A percentile compares a stretch with the other conserved stretches of the same genome.
These are phyloP conservation scores for Vanacampus margaritifer DNA, from an alignment of 2,113 vertebrate species.

Conservation along the genomic window DNA sequence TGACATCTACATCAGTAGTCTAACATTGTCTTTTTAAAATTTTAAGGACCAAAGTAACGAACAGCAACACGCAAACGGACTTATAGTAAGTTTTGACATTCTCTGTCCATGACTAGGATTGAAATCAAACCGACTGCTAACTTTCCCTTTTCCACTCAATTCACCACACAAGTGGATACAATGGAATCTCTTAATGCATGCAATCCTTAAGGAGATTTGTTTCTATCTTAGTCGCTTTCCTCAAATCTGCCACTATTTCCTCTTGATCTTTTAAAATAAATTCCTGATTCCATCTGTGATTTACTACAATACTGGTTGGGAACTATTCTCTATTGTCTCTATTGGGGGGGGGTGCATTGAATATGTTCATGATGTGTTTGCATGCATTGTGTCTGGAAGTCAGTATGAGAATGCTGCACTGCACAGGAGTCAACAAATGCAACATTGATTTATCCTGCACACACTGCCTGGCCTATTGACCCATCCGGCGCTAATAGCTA, in stretches of 20 bases:
- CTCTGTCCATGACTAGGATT: conserved; percentile 66
- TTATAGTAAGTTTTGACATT: conserved; percentile 95
- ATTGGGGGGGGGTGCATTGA: background rate
- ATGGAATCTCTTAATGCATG: conserved; percentile 59
- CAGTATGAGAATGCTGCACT: conserved; percentile 26
- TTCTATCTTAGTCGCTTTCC: conserved; percentile 34
- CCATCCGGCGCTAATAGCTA: conserved; percentile 36
- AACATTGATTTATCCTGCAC: conserved; percentile 39
- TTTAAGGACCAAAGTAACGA: conserved; percentile 99
- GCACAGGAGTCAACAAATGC: conserved; percentile 25
- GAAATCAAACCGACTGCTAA: conserved; percentile 50
- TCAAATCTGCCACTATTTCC: conserved; percentile 50
- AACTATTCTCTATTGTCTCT: conserved; percentile 43
- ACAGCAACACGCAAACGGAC: conserved; percentile 98
- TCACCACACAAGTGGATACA: conserved; percentile 35
- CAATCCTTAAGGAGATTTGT: conserved; percentile 51
- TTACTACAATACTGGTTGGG: conserved; percentile 18
- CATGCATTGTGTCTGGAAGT: conserved; percentile 8
- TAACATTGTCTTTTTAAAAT: conserved; percentile 85
- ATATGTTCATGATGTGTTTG: conserved; percentile 6
- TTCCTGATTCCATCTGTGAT: conserved; percentile 35
- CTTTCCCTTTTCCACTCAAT: conserved; percentile 53
- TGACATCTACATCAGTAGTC: conserved; percentile 35
- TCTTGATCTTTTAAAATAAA: conserved; percentile 28
- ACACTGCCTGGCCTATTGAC: conserved; percentile 55